These are phyloP conservation scores for Chirona hameri DNA, from an alignment of 2,888 invertebrate species.

Conservation along the genomic window DNA sequence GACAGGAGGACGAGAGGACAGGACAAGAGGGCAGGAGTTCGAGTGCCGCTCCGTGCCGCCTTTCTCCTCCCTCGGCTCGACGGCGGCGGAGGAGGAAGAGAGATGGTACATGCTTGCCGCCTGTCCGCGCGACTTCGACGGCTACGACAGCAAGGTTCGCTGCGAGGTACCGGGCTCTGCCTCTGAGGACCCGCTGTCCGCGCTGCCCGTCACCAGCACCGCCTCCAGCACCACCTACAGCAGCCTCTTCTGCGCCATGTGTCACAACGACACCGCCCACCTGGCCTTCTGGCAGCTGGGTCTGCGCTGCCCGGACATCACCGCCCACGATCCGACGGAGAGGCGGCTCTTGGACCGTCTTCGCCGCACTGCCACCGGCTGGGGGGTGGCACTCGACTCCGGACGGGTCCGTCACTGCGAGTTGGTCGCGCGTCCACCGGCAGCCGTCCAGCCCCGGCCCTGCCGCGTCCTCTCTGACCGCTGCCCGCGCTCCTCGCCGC, in stretches of 20 bases:
- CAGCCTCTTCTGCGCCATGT: conserved; percentile 26
- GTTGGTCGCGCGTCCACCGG: neutral
- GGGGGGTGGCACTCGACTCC: too few species aligned
- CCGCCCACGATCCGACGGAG: too few species aligned
- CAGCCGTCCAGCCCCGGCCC: neutral
- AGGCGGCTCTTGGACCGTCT: too few species aligned
- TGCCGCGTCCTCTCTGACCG: neutral
- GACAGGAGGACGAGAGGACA: too few species aligned
- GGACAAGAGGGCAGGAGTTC: too few species aligned
- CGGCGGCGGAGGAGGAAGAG: neutral
- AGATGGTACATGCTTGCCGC: neutral
- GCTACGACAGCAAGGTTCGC: conserved; percentile 1
- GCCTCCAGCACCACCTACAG: neutral
- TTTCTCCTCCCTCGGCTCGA: too few species aligned
- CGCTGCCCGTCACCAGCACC: conserved; percentile 8
- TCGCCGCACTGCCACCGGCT: too few species aligned
- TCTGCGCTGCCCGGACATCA: neutral
- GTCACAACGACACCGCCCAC: neutral
- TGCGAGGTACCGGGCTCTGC: neutral
- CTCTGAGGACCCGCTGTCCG: neutral
- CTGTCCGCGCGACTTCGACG: neutral
- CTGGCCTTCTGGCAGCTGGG: conserved; percentile 3
- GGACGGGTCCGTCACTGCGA: neutral
- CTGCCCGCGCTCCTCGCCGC: neutral
- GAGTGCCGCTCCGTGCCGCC: too few species aligned